These are phyloP conservation scores for Paralichthys olivaceus DNA, from an alignment of 2,113 vertebrate species.

Conservation along the genomic window DNA sequence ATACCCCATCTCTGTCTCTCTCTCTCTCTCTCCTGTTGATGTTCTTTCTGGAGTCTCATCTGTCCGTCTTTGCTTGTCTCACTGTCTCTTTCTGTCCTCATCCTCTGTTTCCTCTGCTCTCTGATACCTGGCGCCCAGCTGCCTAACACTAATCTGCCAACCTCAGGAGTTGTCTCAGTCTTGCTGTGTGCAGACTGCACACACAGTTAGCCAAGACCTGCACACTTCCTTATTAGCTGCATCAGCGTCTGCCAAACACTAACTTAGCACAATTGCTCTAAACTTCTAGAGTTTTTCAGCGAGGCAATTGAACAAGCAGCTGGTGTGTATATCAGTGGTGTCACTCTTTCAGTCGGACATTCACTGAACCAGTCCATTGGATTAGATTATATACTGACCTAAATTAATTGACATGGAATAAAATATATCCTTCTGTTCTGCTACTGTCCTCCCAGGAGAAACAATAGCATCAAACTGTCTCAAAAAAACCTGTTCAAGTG, in stretches of 20 bases:
- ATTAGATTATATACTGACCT: not conserved
- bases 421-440: not conserved
- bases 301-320: not conserved
- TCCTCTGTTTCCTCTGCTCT: constrained; percentile 15
- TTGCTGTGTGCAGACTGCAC: not conserved
- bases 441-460: not conserved
- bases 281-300: constrained; percentile 16
- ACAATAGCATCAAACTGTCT: not conserved
- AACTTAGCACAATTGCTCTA: constrained; percentile 22
- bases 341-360: not conserved
- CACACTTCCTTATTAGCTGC: constrained; percentile 41
- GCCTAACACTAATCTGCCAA: constrained; percentile 56
- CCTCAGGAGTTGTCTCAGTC: constrained; percentile 30
- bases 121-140: constrained; percentile 56
- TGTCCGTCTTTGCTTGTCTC: constrained; percentile 35
- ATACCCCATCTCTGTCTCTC: constrained; percentile 13
- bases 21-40: constrained; percentile 2
- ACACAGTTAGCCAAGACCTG: constrained; percentile 13
- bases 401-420: not conserved
- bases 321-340: not conserved
- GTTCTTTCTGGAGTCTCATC: constrained; percentile 33
- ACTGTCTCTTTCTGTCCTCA: constrained; percentile 15
- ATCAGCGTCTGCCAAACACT: constrained; percentile 34
- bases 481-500: not conserved
- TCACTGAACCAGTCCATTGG: not conserved